These are phyloP conservation scores for Cotesia glomerata DNA, from an alignment of 1,140 invertebrate genomes.

Conservation along the genomic window DNA sequence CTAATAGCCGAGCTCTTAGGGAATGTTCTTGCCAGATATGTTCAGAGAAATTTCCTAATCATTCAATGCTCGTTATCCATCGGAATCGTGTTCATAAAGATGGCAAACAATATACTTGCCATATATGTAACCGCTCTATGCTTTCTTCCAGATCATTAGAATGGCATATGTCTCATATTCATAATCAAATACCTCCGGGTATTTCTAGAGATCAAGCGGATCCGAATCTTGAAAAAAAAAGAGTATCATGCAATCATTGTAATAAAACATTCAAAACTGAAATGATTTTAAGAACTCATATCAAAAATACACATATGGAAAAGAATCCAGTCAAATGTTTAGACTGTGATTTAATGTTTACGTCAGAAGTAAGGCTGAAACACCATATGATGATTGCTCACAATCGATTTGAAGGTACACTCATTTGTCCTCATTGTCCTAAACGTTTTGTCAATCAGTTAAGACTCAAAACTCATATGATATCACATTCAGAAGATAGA, in stretches of 20 bases:
- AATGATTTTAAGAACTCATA: conserved; percentile 58
- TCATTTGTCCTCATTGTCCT: conserved; percentile 57
- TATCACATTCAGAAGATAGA: conserved; percentile 59
- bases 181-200: conserved; percentile 50
- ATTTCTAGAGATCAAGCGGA: conserved; percentile 38
- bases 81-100: conserved; percentile 59
- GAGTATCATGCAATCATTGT: conserved; percentile 56
- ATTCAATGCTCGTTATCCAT: conserved; percentile 60
- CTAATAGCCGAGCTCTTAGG: conserved; percentile 55
- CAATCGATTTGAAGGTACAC: conserved; percentile 56
- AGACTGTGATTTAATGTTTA: conserved; percentile 55
- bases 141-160: conserved; percentile 56
- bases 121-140: conserved; percentile 62
- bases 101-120: conserved; percentile 57
- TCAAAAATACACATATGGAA: conserved; percentile 60
- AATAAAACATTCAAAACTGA: conserved; percentile 61
- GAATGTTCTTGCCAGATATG: conserved; percentile 61
- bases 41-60: conserved; percentile 60
- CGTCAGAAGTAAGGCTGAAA: conserved; percentile 55
- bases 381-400: conserved; percentile 61
- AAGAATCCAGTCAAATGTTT: conserved; percentile 59
- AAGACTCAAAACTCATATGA: conserved; percentile 60
- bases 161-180: conserved; percentile 60
- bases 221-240: conserved; percentile 43
- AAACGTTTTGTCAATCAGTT: conserved; percentile 62